phyloP scores from a whole-genome alignment of 2,888 invertebrate genomes.

The Perdita meconis region DNA sequence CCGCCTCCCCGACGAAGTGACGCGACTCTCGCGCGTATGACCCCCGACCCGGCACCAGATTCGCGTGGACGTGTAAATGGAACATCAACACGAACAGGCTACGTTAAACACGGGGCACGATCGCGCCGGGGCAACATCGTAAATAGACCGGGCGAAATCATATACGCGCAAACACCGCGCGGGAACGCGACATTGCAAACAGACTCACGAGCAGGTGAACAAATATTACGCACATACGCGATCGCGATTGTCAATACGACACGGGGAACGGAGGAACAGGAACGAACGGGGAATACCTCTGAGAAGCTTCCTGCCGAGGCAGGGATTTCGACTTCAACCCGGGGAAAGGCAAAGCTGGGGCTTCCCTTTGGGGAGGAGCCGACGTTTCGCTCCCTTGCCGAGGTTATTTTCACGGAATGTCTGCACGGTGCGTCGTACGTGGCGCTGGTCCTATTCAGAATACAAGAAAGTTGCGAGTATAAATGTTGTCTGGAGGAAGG shows the following conservation, averaged over 20 bases:
- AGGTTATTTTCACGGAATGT: neutral
- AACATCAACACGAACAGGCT: neutral
- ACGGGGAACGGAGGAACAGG: neutral
- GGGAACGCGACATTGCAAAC: constrained; percentile 24
- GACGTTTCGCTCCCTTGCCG: neutral
- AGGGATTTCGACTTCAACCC: constrained; percentile 14
- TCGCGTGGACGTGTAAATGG: constrained; percentile 5
- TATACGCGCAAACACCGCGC: constrained; percentile 17
- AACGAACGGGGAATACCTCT: neutral
- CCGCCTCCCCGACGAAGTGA: neutral
- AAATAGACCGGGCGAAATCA: constrained; percentile 51
- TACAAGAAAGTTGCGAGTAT: too few relatives aligned
- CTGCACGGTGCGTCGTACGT: neutral
- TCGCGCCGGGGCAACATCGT: constrained; percentile 19
- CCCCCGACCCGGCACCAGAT: neutral
- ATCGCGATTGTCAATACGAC: constrained; percentile 29
- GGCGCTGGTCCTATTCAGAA: too few relatives aligned
- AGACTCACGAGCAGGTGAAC: constrained; percentile 44
- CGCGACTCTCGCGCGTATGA: neutral
- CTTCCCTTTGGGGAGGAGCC: neutral
- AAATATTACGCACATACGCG: constrained; percentile 42
- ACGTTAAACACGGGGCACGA: constrained; percentile 17
- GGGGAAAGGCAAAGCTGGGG: neutral
- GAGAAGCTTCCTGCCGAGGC: neutral
- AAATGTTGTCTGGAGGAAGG: too few relatives aligned